Evolutionary conservation across 1,140 invertebrate genomes (phyloP), one percentile per base, ranked within the genome.

Genomic region (Cydia amplana): DNA sequence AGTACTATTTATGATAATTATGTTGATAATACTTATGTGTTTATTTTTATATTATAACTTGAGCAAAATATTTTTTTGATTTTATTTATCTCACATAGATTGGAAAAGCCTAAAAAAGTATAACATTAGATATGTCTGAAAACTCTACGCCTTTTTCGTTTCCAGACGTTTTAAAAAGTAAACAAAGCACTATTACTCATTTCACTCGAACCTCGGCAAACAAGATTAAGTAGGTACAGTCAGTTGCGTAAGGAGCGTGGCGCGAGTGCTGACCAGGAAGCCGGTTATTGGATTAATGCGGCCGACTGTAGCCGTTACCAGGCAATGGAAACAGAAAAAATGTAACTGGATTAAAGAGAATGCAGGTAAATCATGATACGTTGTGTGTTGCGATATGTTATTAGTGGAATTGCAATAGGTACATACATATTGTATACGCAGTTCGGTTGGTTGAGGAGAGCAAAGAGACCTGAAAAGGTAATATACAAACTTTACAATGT

Each of bases 241-340:
- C 55, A 60, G 20, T 60, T 60, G 55, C 55, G 20, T 60, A 60
- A 60, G 46, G 14, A 49, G 20, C 20, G 55, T 60, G 55, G 55
- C 55, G 55, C 55, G 55, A 20, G 16, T n/a, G 20, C 55, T 60
- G 55, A 60, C 55, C 55, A 60, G 55, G 55, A 60, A 60, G 55
- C 55, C 55, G 55, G 20, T 60, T 60, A 60, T 60, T 60, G 55
- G 55, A 60, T 60, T 60, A 60, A 60, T 60, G 55, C 46, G 46
- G 46, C 55, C 9, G 18, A 60, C 55, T 60, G 55, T 60, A 60
- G 3, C 43, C 55, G 55, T 60, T 60, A 23, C 55, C 20, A 60
- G 55, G 55, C 55, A 60, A 60, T 60, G 55, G 55, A 60, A 9
- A 12, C 20, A 23, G 55, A 10, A 60, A 1, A 23, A 60, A 60